Evolutionary conservation across 1,140 invertebrate species (phyloP), one percentile per base, ranked within the genome.

Genomic region (Pinna nobilis): DNA sequence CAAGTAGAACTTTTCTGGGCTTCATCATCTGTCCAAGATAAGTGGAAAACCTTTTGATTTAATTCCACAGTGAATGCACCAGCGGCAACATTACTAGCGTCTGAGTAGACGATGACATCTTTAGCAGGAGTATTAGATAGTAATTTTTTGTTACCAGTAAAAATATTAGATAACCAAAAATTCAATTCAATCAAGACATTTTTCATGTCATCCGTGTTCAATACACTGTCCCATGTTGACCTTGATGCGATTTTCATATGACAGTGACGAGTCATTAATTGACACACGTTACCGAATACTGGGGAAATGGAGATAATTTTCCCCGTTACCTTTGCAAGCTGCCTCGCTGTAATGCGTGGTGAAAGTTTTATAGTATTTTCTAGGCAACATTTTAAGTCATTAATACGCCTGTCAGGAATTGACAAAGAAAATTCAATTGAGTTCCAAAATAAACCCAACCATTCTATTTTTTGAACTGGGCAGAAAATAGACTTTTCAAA

Each of bases 241-340:
- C 47, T 53, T 37, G 20, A 6, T 13, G 25, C 33, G 7, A 53
- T 53, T 39, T 35, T 13, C 30, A 53, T 35, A 37, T 53, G 41
- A 30, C 47, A 53, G 39, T 39, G 39, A 20, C 65, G 33, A 18
- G 75, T 72, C 69, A 68, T 72, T n/a, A 73, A 32, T 5, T 60
- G 28, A 37, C 35, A 47, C 2, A 77, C 15, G 30, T 68, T 68
- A n/a, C 74, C 74, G 1, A 77, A 37, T 6, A 77, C 66, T 7
- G 70, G 75, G 11, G 32, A 41, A 33, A 69, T 67, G 18, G 70
- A 77, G 47, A 76, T 71, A 20, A 71, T 63, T 71, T 71, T 71
- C 20, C 68, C 74, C 28, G 59, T 37, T 18, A 67, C 55, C 15
- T 63, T 50, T 30, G 74, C 74, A n/a, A 70, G 68, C 25, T 35